Percentiles rank a stretch among this genome's conserved stretches.
Conservation (phyloP, 1,140 invertebrate species). For the Anadara kagoshimensis region DNA sequence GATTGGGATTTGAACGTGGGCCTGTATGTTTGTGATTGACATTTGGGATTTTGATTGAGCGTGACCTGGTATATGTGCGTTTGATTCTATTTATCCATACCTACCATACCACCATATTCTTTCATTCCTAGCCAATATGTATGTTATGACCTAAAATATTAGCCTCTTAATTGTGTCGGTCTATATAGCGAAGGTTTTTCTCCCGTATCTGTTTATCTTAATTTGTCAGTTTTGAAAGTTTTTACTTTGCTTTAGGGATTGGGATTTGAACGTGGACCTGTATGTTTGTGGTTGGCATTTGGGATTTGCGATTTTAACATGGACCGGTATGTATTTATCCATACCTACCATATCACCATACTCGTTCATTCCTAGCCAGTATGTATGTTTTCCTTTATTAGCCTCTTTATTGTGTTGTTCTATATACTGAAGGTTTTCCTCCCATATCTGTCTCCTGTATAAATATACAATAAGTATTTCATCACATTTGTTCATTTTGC, state of each 20-base stretch:
- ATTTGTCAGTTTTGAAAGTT: too few relatives aligned
- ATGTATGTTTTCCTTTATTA: slow-evolving; percentile 77
- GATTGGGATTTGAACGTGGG: too few relatives aligned
- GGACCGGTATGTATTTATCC: too few relatives aligned
- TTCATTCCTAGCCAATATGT: slow-evolving; percentile 70
- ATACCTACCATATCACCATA: slow-evolving; percentile 67
- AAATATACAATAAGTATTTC: neutral
- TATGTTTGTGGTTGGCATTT: too few relatives aligned
- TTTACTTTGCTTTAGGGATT: too few relatives aligned
- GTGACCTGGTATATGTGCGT: too few relatives aligned
- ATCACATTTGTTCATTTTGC: too few relatives aligned
- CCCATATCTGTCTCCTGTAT: slow-evolving; percentile 55
- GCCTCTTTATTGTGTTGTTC: slow-evolving; percentile 84
- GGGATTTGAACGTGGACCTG: too few relatives aligned
- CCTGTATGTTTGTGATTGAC: too few relatives aligned
- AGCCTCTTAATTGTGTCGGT: slow-evolving; percentile 83
- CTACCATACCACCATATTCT: slow-evolving; percentile 66
- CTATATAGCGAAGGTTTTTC: slow-evolving; percentile 76
- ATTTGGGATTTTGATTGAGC: too few relatives aligned
- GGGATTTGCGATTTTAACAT: too few relatives aligned
- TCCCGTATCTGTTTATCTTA: slow-evolving; percentile 57
- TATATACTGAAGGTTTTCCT: slow-evolving; percentile 74
- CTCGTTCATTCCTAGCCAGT: slow-evolving; percentile 68
- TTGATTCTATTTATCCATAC: too few relatives aligned
- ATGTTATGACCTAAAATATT: slow-evolving; percentile 78